Evolutionary conservation across 2,888 invertebrate genomes (phyloP), one percentile per base, ranked within the genome.

Genomic region (Acrobasis consociella): DNA sequence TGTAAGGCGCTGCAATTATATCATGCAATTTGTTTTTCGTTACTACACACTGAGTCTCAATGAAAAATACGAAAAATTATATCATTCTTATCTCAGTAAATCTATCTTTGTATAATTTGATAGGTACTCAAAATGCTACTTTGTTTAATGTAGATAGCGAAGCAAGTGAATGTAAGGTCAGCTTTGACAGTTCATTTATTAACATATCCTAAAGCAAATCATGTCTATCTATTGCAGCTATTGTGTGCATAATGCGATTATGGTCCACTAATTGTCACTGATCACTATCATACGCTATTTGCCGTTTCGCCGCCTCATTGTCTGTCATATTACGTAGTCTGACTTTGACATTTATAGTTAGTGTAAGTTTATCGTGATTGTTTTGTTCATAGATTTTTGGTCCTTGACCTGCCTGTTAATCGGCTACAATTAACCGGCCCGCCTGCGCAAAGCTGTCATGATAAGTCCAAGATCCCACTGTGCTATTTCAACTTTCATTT

Each of bases 131-230:
- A 31, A 56, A 42, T 22, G 42, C 46, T 22, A 56, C 42, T 56
- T 46, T 22, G 31, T 56, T 56, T 38, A 55, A 55, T 56, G 37
- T 49, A 55, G 31, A 38, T 39, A 49, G 62, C 53, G 49, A 49
- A 52, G 53, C 62, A 67, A 73, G 86, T 83, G 87, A 87, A 86
- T 74, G 86, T 81, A 87, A 89, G 87, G 87, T 85, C 87, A 78
- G 71, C 72, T 76, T 72, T 80, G 81, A 77, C 83, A 82, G 80
- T 74, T 74, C 76, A 81, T 81, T 82, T 78, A 83, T 80, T 76
- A 77, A 74, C 76, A 79, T 80, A 80, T 70, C 74, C 71, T 66
- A 72, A 66, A 74, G 76, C 75, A 62, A 68, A 67, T 64, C 65
- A 31, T 65, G 68, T 70, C 64, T 31, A 31, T 31, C 66, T 65